Evolutionary conservation across 2,113 vertebrate species (phyloP).

Genomic region (Leucopsar rothschildi): DNA sequence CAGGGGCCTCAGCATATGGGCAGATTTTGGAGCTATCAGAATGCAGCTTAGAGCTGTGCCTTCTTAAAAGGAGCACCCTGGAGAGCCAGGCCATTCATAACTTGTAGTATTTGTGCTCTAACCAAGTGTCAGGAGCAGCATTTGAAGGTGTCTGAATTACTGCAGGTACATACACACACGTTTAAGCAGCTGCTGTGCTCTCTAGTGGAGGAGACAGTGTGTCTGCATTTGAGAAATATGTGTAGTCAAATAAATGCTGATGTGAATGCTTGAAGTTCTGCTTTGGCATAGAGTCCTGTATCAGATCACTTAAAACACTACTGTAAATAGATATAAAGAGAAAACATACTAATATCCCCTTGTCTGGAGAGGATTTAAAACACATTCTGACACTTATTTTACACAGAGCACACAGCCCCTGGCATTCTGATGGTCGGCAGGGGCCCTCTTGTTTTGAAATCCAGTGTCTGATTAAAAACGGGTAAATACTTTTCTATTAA

Average conservation of each 20-base stretch:
- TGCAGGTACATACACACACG: fast-evolving
- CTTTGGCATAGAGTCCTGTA: neutral
- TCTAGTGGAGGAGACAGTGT: neutral
- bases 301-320: neutral
- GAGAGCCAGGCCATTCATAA: neutral
- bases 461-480: neutral
- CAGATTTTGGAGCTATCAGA: neutral
- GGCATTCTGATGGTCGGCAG: neutral
- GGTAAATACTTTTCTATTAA: neutral
- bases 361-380: neutral
- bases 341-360: neutral
- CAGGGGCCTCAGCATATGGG: neutral
- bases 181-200: neutral
- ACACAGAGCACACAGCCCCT: neutral
- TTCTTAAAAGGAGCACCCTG: neutral
- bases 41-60: neutral
- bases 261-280: neutral
- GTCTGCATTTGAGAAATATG: neutral
- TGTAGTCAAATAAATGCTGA: neutral
- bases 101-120: neutral
- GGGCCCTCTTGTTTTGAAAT: neutral
- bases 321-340: neutral
- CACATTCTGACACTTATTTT: neutral
- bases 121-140: neutral
- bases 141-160: neutral